A percentile compares a stretch with the other conserved stretches of the same genome.
Evolutionary conservation across 2,113 vertebrate species (phyloP).

Genomic region (Bathybates hornii): DNA sequence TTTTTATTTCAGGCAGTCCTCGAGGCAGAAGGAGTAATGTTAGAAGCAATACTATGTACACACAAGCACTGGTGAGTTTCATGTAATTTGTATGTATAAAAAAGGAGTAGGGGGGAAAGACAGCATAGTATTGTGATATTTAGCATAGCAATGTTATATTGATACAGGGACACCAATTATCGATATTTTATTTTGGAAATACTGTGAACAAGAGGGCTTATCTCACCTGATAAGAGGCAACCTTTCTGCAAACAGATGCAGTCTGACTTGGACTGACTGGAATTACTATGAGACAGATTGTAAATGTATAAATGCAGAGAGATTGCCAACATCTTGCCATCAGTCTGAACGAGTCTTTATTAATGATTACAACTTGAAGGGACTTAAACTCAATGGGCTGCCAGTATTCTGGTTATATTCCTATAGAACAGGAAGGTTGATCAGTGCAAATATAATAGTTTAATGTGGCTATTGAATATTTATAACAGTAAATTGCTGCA

Average conservation of each 20-base stretch:
- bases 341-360: neutral
- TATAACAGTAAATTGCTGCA: neutral
- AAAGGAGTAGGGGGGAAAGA: neutral
- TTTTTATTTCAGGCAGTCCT: slow-evolving; percentile 74
- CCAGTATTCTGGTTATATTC: neutral
- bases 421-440: neutral
- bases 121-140: neutral
- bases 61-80: slow-evolving; percentile 94
- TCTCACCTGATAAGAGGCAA: neutral
- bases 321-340: neutral
- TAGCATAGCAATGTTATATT: neutral
- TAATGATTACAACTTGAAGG: neutral
- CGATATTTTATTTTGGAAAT: neutral
- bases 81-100: neutral
- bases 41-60: slow-evolving; percentile 93
- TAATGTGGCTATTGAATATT: neutral
- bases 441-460: neutral
- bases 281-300: neutral
- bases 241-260: neutral
- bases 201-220: neutral
- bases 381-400: neutral
- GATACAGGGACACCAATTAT: neutral
- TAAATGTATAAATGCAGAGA: neutral
- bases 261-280: neutral
- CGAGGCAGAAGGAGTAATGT: slow-evolving; percentile 80